phyloP scores from a whole-genome alignment of 2,113 vertebrate species.

The Terrapene triunguis region DNA sequence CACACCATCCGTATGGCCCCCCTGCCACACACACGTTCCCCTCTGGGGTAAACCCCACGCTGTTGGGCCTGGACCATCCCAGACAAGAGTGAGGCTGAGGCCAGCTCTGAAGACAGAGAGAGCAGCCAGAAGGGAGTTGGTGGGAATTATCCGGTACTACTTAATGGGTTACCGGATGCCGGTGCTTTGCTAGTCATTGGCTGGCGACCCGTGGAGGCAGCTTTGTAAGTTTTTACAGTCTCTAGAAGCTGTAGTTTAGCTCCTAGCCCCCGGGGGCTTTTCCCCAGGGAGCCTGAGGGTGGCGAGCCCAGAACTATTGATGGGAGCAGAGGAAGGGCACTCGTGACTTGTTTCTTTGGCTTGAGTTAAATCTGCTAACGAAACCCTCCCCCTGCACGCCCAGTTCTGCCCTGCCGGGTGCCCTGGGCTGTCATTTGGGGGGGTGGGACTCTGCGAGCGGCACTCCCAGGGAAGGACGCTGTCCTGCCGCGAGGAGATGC shows the following conservation, averaged over 20 bases:
- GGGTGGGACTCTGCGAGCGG: not conserved
- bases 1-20: not conserved
- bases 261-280: accelerated
- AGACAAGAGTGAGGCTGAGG: not conserved
- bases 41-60: not conserved
- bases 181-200: not conserved
- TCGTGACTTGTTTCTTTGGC: accelerated
- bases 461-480: not conserved
- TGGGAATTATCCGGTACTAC: not conserved
- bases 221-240: not conserved
- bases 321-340: not conserved
- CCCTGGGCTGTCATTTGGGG: accelerated
- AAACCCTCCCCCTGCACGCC: not conserved
- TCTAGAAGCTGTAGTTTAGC: not conserved
- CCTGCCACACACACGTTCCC: accelerated
- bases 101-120: not conserved
- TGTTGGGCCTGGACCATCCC: not conserved
- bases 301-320: not conserved
- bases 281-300: not conserved
- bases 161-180: not conserved
- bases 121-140: not conserved
- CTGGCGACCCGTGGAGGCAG: not conserved
- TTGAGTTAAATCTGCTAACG: not conserved
- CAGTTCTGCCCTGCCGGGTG: not conserved
- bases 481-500: not conserved